Evolutionary conservation across 1,140 invertebrate genomes (phyloP), one percentile per base, ranked within the genome.

Genomic region (Drosophila leontia): DNA sequence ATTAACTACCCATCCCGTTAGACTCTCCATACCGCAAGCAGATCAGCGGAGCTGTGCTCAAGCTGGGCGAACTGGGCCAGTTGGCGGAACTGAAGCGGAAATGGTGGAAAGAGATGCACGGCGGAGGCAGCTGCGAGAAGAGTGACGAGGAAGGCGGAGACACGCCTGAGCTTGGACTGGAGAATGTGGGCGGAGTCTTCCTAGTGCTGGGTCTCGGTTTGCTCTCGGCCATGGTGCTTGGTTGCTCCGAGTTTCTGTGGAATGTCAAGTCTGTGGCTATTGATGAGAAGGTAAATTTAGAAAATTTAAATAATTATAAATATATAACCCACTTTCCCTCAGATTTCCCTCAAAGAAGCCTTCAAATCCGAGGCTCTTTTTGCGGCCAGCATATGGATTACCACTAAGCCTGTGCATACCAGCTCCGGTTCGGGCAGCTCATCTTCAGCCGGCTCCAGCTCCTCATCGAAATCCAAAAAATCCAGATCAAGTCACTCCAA

Each of bases 11-110:
- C n/a, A 34, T 50, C 3, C 12, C 34, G 51, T 39, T 64, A 96
- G 96, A 96, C 94, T 96, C 96, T 0, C 95, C 95, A 0, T 96
- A 96, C 82, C 92, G 96, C 42, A 96, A 95, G 0, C 90, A 93
- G n/a, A 95, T 97, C 23, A 96, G 94, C 76, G 94, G 94, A 34
- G 95, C 96, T 5, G 95, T 98, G 2, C 82, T 98, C 1, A 95
- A 95, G 82, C 92, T 98, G 9, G 96, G 97, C 85, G 97, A 98
- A 92, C 94, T 94, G 51, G 97, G 97, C 13, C 93, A 93, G n/a
- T 86, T 98, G 3, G 93, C 95, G 29, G 92, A 94, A 17, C 90
- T 98, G n/a, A 97, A 97, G 85, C 93, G 94, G 7, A 97, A 96
- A 92, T 98, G 97, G 97, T 98, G 97, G 97, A 95, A 95, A 85